These are phyloP conservation scores for Ictalurus punctatus DNA, from an alignment of 2,113 vertebrate genomes.

Conservation along the genomic window DNA sequence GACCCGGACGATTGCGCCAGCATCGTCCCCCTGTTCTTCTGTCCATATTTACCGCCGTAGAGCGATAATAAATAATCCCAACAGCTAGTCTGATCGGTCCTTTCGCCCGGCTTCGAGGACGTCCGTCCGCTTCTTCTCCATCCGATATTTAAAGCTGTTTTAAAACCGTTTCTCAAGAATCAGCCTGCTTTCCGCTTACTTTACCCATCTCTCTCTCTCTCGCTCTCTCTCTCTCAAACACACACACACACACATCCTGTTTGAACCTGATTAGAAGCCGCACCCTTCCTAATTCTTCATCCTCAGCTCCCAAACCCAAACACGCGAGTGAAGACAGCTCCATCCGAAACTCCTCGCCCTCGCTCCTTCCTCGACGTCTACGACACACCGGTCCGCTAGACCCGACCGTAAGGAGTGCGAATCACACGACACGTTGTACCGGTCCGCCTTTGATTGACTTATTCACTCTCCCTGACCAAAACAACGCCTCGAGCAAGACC, in stretches of 20 bases:
- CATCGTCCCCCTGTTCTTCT: neutral
- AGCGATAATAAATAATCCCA: neutral
- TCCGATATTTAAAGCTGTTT: neutral
- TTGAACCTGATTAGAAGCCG: neutral
- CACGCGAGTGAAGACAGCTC: neutral
- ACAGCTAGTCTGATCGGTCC: neutral
- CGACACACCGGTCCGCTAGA: neutral
- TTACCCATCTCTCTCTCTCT: neutral
- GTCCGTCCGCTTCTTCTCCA: neutral
- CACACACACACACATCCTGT: neutral
- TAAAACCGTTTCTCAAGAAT: neutral
- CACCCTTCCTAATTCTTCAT: constrained; percentile 24
- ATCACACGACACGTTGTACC: neutral
- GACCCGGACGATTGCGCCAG: neutral
- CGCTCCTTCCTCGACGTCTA: neutral
- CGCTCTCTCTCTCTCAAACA: neutral
- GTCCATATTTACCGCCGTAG: neutral
- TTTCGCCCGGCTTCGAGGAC: neutral
- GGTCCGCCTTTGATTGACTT: neutral
- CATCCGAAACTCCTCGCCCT: neutral
- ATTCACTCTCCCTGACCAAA: neutral
- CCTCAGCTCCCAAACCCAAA: constrained; percentile 17
- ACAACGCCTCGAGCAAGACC: neutral
- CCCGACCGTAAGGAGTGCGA: neutral
- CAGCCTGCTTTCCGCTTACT: neutral